A percentile compares a stretch with the other conserved stretches of the same genome.
Evolutionary conservation across 2,888 invertebrate genomes (phyloP).

Genomic region (Trissoscelio sp.): DNA sequence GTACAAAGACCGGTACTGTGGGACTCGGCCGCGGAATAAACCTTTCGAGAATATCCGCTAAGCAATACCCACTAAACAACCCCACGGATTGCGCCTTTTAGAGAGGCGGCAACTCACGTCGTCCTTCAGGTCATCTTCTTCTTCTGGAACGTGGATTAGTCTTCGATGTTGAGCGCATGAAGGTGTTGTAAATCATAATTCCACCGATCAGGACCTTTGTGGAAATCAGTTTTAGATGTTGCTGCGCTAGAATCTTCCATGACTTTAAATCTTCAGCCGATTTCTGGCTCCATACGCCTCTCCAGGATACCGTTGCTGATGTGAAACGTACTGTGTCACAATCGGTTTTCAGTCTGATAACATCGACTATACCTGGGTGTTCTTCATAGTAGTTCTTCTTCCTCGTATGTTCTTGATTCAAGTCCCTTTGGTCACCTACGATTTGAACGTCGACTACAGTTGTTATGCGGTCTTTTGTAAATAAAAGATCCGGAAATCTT

Average conservation of each 20-base stretch:
- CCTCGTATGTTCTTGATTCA: not conserved
- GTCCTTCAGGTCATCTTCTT: not conserved
- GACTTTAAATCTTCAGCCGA: slow-evolving; percentile 46
- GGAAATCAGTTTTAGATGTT: slow-evolving; percentile 41
- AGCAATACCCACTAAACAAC: not conserved
- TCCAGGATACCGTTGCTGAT: slow-evolving; percentile 62
- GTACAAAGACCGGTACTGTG: not conserved
- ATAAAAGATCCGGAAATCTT: too few relatives aligned
- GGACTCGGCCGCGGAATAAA: not conserved
- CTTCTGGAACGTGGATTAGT: not conserved
- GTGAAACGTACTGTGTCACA: slow-evolving; percentile 8
- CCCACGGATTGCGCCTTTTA: not conserved
- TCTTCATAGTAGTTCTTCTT: slow-evolving; percentile 10
- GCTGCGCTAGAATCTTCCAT: not conserved
- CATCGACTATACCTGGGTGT: not conserved
- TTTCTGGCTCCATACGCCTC: slow-evolving; percentile 51
- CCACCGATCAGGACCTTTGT: slow-evolving; percentile 38
- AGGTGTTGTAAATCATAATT: not conserved
- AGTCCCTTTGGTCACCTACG: too few relatives aligned
- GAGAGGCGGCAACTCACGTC: not conserved
- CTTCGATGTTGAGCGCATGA: slow-evolving; percentile 6
- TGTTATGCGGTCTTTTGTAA: too few relatives aligned
- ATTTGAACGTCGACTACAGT: too few relatives aligned
- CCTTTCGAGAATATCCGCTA: not conserved
- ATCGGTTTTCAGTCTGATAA: not conserved